These are phyloP conservation scores for Norana najaformis DNA, from an alignment of 2,888 invertebrate species.

Conservation along the genomic window DNA sequence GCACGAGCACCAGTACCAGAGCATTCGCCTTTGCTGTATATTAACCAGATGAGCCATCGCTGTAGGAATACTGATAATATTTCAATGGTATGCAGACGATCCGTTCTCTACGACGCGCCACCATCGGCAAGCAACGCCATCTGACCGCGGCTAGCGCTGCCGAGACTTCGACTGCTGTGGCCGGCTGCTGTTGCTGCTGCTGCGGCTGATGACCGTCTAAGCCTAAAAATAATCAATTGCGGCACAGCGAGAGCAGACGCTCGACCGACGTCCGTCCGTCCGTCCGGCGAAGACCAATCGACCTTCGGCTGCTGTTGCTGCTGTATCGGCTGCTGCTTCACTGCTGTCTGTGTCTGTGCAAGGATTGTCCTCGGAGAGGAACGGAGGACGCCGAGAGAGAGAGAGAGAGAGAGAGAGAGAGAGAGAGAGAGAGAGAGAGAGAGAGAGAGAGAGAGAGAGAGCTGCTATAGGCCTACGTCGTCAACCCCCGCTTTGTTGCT, in stretches of 20 bases:
- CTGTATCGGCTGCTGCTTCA: background rate
- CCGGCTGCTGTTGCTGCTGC: background rate
- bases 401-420: constrained; percentile 13
- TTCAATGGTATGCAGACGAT: background rate
- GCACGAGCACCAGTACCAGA: too few species aligned
- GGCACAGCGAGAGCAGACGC: background rate
- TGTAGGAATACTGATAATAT: background rate
- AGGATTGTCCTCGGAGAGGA: too few species aligned
- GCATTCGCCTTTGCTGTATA: too few species aligned
- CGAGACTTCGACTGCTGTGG: background rate
- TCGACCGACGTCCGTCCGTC: background rate
- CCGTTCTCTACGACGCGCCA: background rate
- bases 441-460: background rate
- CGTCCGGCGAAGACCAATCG: background rate
- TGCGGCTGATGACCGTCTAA: background rate
- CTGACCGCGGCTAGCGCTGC: background rate
- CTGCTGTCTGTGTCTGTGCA: background rate
- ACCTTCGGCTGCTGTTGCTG: background rate
- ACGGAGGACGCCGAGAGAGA: background rate
- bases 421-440: constrained; percentile 13
- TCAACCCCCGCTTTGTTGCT: background rate
- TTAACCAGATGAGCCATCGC: too few species aligned
- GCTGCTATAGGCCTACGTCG: too few species aligned
- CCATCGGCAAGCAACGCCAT: background rate
- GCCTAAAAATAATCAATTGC: constrained; percentile 7